Evolutionary conservation across 2,888 invertebrate species (phyloP).

Genomic region (Philaethria dido): DNA sequence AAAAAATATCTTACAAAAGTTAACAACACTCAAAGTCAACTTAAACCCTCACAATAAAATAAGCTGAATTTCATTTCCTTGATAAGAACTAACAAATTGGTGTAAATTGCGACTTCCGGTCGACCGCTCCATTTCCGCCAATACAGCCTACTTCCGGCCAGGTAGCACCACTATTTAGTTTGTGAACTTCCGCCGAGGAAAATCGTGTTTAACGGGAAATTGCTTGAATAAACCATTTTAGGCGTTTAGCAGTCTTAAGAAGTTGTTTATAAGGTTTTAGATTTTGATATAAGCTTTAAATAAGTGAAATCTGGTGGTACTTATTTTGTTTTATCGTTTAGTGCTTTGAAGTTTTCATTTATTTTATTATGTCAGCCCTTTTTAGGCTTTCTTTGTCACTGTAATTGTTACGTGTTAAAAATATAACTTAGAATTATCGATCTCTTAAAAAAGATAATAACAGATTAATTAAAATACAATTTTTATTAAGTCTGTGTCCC

Average conservation of each 20-base stretch:
- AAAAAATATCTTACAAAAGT: background rate
- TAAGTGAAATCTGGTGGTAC: background rate
- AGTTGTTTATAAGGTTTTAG: constrained; percentile 17
- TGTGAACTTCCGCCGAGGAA: constrained; percentile 48
- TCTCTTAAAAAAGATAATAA: no score
- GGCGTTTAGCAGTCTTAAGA: constrained; percentile 22
- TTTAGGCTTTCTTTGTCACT: no score
- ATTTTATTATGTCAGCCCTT: background rate
- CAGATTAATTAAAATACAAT: no score
- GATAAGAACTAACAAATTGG: constrained; percentile 54
- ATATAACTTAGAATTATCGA: no score
- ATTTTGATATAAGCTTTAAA: constrained; percentile 22
- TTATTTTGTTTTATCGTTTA: background rate
- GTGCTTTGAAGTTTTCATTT: background rate
- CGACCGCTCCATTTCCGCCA: constrained; percentile 71
- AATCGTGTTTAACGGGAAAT: constrained; percentile 44
- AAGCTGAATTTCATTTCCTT: constrained; percentile 53
- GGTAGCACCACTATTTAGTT: constrained; percentile 73
- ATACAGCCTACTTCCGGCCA: constrained; percentile 69
- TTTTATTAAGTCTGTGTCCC: no score
- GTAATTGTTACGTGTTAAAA: no score
- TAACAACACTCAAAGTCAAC: background rate
- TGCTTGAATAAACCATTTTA: constrained; percentile 33
- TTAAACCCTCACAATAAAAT: constrained; percentile 39
- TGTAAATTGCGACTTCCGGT: constrained; percentile 76